phyloP scores from a whole-genome alignment of 2,113 vertebrate genomes.

The Hemichromis elongatus region DNA sequence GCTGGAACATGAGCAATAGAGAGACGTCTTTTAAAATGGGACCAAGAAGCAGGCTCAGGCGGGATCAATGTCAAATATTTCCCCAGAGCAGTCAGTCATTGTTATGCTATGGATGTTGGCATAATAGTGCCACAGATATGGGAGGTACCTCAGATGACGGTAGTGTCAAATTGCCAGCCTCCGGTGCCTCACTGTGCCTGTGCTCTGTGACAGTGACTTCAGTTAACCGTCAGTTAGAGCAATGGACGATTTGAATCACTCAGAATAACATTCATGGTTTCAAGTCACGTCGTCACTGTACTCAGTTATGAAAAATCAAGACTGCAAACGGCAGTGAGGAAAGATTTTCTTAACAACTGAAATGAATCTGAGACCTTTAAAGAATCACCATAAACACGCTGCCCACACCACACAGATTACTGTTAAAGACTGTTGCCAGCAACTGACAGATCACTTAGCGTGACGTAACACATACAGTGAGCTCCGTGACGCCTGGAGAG shows the following conservation, averaged over 20 bases:
- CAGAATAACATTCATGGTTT: background rate
- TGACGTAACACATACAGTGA: constrained; percentile 8
- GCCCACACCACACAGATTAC: background rate
- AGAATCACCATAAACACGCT: background rate
- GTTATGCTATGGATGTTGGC: background rate
- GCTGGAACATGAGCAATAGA: background rate
- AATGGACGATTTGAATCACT: background rate
- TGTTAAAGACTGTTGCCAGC: background rate
- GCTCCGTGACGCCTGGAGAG: background rate
- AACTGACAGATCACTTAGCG: background rate
- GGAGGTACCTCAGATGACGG: background rate
- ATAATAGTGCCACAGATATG: background rate
- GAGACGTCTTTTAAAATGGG: background rate
- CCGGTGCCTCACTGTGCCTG: background rate
- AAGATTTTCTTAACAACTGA: background rate
- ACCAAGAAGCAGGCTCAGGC: background rate
- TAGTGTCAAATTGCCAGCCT: background rate
- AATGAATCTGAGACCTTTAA: background rate
- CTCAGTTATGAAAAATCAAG: background rate
- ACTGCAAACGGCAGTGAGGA: background rate
- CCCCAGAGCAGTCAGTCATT: background rate
- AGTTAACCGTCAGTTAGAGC: background rate
- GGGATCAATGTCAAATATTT: background rate
- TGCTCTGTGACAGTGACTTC: background rate
- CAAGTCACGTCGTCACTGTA: background rate